These are phyloP conservation scores for Diadegma fenestrale DNA, from an alignment of 2,888 invertebrate genomes.

Conservation along the genomic window DNA sequence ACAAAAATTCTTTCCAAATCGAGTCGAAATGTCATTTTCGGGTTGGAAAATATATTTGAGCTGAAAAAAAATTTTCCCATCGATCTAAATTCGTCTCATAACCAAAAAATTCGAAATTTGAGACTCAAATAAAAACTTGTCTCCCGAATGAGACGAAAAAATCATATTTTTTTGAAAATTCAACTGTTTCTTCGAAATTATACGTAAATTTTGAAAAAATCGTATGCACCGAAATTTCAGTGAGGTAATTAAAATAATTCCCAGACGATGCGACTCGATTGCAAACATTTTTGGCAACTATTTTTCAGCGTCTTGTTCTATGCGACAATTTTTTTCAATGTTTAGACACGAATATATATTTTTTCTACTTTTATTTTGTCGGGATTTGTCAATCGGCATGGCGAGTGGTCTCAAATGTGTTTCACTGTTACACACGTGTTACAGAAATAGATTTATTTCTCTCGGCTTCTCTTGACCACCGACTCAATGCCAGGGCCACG, in stretches of 20 bases:
- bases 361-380: conserved; percentile 12
- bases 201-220: neutral
- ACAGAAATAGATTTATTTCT: conserved; percentile 58
- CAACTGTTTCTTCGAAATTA: neutral
- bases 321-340: neutral
- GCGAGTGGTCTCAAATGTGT: conserved; percentile 23
- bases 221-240: neutral
- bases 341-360: neutral
- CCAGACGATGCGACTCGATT: neutral
- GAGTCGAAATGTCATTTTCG: neutral
- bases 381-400: conserved; percentile 12
- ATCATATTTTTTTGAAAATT: neutral
- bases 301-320: neutral
- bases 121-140: neutral
- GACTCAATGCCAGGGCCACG: conserved; percentile 60
- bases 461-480: conserved; percentile 24
- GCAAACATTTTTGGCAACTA: neutral
- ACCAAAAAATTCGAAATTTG: neutral
- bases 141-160: neutral
- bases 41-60: neutral
- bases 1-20: neutral
- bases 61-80: neutral
- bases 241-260: neutral
- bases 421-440: conserved; percentile 44
- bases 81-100: neutral